Evolutionary conservation across 2,113 vertebrate species (phyloP).

Genomic region (Aplodontia rufa): DNA sequence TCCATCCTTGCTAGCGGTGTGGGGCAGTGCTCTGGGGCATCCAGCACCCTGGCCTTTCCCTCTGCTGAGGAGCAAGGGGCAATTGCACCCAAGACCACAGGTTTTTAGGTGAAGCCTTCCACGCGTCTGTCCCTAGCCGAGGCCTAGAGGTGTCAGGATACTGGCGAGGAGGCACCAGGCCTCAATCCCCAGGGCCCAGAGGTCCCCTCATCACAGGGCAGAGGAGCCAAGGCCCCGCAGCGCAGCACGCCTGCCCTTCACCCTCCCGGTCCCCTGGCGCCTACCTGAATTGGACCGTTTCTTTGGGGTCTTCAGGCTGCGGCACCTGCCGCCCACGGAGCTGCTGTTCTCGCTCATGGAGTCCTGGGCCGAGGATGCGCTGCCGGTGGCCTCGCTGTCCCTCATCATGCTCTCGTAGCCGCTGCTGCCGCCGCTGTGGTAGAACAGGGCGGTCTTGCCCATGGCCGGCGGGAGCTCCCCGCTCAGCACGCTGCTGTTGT

Average conservation of each 20-base stretch:
- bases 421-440: slow-evolving; percentile 98
- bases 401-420: slow-evolving; percentile 98
- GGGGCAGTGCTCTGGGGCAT: accelerated
- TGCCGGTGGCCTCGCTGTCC: slow-evolving; percentile 98
- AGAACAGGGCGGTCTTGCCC: slow-evolving; percentile 97
- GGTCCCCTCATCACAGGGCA: too few relatives aligned
- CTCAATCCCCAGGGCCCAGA: neutral
- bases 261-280: neutral
- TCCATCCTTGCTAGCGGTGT: neutral
- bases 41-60: too few relatives aligned
- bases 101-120: too few relatives aligned
- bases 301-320: slow-evolving; percentile 95
- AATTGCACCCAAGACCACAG: too few relatives aligned
- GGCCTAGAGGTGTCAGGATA: neutral
- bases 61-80: neutral
- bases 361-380: slow-evolving; percentile 95
- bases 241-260: accelerated
- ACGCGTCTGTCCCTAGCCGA: accelerated
- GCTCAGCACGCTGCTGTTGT: slow-evolving; percentile 98
- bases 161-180: too few relatives aligned
- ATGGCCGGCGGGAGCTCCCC: slow-evolving; percentile 98
- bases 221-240: neutral
- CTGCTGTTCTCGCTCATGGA: slow-evolving; percentile 97
- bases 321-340: slow-evolving; percentile 89
- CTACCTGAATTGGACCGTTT: slow-evolving; percentile 93